Base-by-base conservation (phyloP, 2,888 invertebrate genomes). In the Eristalinus aeneus region DNA sequence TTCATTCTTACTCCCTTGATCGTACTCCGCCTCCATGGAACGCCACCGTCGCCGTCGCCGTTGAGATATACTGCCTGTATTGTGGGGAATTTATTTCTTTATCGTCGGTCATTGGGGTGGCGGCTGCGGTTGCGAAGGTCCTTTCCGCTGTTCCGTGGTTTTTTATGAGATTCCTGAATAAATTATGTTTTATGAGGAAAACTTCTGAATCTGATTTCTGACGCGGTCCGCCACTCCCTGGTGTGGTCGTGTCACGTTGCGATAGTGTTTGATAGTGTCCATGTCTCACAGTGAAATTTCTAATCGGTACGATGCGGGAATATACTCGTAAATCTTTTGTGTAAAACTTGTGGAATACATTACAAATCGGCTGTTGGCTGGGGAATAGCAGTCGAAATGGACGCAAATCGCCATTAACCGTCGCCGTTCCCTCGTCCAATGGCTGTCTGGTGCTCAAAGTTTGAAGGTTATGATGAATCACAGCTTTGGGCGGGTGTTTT, bases 181-280 rank as follows among this genome's bases (percentile, higher is more conserved):
- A 81, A 77, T 85, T 76, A 81, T 81, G 76, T 65, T 81, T 81
- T 81, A 64, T 76, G 63, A 58, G 64, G 1, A 11, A 73, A 81
- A 81, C 31, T 81, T 85, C 81, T 53, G 31, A 60, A 72, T 71
- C 67, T 34, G 71, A 61, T 81, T 82, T 54, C n/a, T 36, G 32
- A 71, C 68, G 60, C 46, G 27, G n/a, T n/a, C n/a, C n/a, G n/a
- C n/a, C n/a, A n/a, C 27, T 27, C 27, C 5, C 27, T 68, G 32
- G 32, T 58, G 58, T 16, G 36, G 67, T 82, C 75, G 16, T 60
- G 75, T 81, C 81, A 72, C 81, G 71, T 60, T 71, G 71, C 22
- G 81, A 81, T 81, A 81, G 71, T 76, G 75, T 76, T 71, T 61
- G 75, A 76, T 65, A 81, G 63, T 75, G 58, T 65, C 32, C 46